Evolutionary conservation across 2,797 vertebrate species (phyloP), one percentile per base, ranked within the genome.

Genomic region (Falco novaeseelandiae): DNA sequence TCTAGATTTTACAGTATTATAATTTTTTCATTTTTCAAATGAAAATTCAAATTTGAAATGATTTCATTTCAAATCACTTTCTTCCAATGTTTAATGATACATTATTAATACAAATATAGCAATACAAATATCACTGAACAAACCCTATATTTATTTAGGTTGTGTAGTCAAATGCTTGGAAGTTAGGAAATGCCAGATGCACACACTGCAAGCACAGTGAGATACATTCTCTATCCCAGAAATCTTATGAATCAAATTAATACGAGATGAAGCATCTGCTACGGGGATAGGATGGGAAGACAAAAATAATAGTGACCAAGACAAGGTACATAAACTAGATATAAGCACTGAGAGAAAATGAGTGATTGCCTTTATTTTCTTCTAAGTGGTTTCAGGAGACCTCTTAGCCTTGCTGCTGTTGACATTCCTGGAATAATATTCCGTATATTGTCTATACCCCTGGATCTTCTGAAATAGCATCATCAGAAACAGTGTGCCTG

Each of bases 201-300:
- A 78, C 1, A 0, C 42, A 67, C 71, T 18, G 19, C 70, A 87
- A 95, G 71, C 61, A 66, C 87, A 92, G 92, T 1, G 0, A 93
- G 91, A 93, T 58, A 10, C 42, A 27, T 87, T 93, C 57, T 65
- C 61, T 38, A 38, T 22, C 82, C 83, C 76, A 91, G 73, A 86
- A 92, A 91, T 72, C 79, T 69, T 88, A 38, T 19, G 29, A 90
- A 90, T 92, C 67, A 89, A 90, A 92, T 96, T 95, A 89, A 71
- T 76, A 88, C 49, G 58, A 71, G 54, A 51, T 81, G 76, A 92
- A 30, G 72, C 76, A 91, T 93, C 87, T 93, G 91, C 58, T 90
- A 44, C 0, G 0, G 17, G 51, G 27, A 19, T 36, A 62, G 63
- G 27, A 82, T 44, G 44, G 52, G n/a, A 91, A 81, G 76, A 83